phyloP scores from a whole-genome alignment of 2,888 invertebrate genomes.

The Sepioteuthis lessoniana region DNA sequence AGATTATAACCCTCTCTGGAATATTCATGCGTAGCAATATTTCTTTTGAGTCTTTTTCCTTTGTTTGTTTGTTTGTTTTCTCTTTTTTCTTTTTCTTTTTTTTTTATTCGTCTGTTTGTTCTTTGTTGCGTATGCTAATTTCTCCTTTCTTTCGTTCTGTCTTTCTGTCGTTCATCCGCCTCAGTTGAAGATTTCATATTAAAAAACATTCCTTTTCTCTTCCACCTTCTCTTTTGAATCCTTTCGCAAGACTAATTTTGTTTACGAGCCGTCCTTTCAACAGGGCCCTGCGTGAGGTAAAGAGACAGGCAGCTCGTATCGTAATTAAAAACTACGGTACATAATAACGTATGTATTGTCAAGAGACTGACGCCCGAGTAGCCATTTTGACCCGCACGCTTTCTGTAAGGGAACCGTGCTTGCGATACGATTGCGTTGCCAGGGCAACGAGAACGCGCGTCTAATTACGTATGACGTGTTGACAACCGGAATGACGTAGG shows the following conservation, averaged over 20 bases:
- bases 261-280: constrained; percentile 2
- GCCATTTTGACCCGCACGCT: not conserved
- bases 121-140: not conserved
- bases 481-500: constrained; percentile 6
- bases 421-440: not conserved
- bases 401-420: not conserved
- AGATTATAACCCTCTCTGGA: too few species aligned
- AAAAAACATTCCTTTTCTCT: not conserved
- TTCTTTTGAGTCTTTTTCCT: too few species aligned
- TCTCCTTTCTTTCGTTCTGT: not conserved
- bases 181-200: not conserved
- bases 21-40: too few species aligned
- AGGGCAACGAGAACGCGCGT: not conserved
- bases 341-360: constrained; percentile 8
- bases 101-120: too few species aligned
- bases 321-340: not conserved
- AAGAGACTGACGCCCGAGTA: not conserved
- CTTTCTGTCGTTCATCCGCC: not conserved
- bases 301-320: not conserved
- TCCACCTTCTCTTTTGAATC: not conserved
- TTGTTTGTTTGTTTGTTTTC: too few species aligned
- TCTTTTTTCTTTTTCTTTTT: too few species aligned
- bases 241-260: constrained; percentile 33
- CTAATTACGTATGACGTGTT: not conserved
- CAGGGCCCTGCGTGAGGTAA: constrained; percentile 7